phyloP scores from a whole-genome alignment of 1,140 invertebrate genomes.

The Drosophila sturtevanti region DNA sequence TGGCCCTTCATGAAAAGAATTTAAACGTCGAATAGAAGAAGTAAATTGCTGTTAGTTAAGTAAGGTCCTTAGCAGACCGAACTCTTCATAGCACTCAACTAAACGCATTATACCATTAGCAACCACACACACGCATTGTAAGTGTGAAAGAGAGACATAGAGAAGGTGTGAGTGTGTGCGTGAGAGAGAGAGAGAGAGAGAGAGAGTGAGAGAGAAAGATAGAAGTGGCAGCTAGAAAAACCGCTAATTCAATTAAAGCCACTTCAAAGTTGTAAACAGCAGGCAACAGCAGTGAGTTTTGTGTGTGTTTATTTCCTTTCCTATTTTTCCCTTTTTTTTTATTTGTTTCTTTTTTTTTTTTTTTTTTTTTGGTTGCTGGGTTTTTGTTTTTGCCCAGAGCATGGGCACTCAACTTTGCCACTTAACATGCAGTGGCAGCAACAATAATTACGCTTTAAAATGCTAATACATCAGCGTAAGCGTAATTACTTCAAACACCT shows the following conservation, averaged over 20 bases:
- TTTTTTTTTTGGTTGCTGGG: slow-evolving; percentile 15
- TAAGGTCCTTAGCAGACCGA: slow-evolving; percentile 16
- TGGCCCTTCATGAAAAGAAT: slow-evolving; percentile 16
- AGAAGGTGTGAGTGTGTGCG: not conserved
- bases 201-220: not conserved
- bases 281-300: slow-evolving; percentile 20
- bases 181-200: not conserved
- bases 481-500: slow-evolving; percentile 79
- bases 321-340: slow-evolving; percentile 11
- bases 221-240: slow-evolving; percentile 46
- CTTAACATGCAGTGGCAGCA: slow-evolving; percentile 50
- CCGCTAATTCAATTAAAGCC: slow-evolving; percentile 69
- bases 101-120: slow-evolving; percentile 48
- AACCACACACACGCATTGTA: not conserved
- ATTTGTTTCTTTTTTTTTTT: slow-evolving; percentile 8
- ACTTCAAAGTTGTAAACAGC: slow-evolving; percentile 52
- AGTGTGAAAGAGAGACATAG: not conserved
- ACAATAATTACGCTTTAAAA: slow-evolving; percentile 70
- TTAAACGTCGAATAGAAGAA: slow-evolving; percentile 7
- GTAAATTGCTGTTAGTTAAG: slow-evolving; percentile 14
- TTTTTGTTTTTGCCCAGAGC: slow-evolving; percentile 17
- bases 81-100: slow-evolving; percentile 34
- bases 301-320: not conserved
- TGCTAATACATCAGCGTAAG: slow-evolving; percentile 73
- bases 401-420: slow-evolving; percentile 32